A percentile compares a stretch with the other conserved stretches of the same genome.
Conservation (phyloP, 1,140 invertebrate genomes). For the Hyphantria cunea region DNA sequence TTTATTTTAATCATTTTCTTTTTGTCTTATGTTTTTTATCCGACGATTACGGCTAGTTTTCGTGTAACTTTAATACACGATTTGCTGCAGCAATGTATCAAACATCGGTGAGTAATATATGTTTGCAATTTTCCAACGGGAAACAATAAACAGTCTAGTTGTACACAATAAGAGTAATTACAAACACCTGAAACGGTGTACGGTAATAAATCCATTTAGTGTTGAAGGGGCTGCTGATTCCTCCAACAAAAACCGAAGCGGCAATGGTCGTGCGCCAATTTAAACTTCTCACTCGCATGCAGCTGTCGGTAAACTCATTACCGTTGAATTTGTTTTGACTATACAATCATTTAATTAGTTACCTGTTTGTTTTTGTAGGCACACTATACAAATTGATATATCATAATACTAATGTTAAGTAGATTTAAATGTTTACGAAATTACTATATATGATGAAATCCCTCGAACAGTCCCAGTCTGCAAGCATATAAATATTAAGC, state of each 20-base stretch:
- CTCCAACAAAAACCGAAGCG: conserved; percentile 50
- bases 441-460: no score
- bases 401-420: no score
- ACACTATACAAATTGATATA: background rate
- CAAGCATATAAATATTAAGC: no score
- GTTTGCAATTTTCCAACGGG: conserved; percentile 52
- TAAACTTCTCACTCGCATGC: conserved; percentile 55
- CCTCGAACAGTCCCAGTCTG: no score
- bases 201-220: conserved; percentile 62
- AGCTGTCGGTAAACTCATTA: conserved; percentile 55
- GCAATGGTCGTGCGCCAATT: conserved; percentile 48
- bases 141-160: conserved; percentile 52
- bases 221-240: conserved; percentile 45
- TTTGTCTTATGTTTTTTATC: no score
- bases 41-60: background rate
- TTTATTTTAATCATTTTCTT: no score
- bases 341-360: conserved; percentile 25
- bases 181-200: conserved; percentile 51
- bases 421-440: no score
- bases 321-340: conserved; percentile 35
- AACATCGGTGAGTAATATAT: conserved; percentile 33
- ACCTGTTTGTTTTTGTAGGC: conserved; percentile 7
- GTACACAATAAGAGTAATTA: conserved; percentile 57
- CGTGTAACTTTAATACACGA: conserved; percentile 17
- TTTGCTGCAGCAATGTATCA: conserved; percentile 26